These are phyloP conservation scores for Ennomos fuscantarius DNA, from an alignment of 2,888 invertebrate species.

Conservation along the genomic window DNA sequence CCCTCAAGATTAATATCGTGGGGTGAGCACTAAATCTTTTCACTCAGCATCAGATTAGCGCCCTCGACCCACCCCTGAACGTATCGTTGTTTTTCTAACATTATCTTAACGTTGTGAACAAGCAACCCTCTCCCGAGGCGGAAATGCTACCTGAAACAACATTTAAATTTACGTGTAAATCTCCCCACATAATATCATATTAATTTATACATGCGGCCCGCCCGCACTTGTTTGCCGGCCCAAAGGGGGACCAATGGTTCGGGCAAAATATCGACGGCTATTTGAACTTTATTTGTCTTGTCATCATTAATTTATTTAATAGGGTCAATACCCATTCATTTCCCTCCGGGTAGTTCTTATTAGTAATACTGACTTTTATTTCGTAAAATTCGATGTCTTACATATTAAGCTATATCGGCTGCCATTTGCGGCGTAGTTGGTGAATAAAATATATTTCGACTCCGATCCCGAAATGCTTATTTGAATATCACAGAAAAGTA, in stretches of 20 bases:
- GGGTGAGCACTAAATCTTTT: constrained; percentile 76
- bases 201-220: constrained; percentile 35
- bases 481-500: constrained; percentile 33
- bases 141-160: constrained; percentile 60
- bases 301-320: constrained; percentile 36
- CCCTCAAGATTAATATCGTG: constrained; percentile 64
- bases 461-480: constrained; percentile 36
- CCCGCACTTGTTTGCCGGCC: constrained; percentile 30
- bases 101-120: constrained; percentile 70
- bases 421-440: constrained; percentile 24
- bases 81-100: constrained; percentile 76
- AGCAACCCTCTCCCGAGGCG: constrained; percentile 48
- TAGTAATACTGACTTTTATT: constrained; percentile 31
- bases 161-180: constrained; percentile 50
- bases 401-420: constrained; percentile 22
- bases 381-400: constrained; percentile 27
- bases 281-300: constrained; percentile 32
- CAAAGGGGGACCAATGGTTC: constrained; percentile 31
- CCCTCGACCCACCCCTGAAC: constrained; percentile 61
- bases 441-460: constrained; percentile 33
- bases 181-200: constrained; percentile 38
- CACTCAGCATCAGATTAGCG: constrained; percentile 76
- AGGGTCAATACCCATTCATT: constrained; percentile 32
- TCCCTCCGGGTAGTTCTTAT: constrained; percentile 13
- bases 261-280: constrained; percentile 31